phyloP scores from a whole-genome alignment of 2,797 vertebrate species.

The Aythya fuligula region DNA sequence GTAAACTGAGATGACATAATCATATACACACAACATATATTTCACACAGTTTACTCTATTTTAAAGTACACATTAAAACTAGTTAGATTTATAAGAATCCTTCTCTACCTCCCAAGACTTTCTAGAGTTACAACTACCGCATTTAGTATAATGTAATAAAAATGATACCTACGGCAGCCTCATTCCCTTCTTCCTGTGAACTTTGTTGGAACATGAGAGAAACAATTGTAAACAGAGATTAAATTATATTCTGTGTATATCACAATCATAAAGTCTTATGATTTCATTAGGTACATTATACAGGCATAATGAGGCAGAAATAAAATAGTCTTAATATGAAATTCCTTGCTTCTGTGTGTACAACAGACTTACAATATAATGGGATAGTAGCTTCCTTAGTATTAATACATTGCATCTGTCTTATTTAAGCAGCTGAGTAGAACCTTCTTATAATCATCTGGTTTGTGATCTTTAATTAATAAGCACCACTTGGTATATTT shows the following conservation, averaged over 20 bases:
- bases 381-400: not conserved
- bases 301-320: not conserved
- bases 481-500: slow-evolving; percentile 1
- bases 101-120: not conserved
- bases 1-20: not conserved
- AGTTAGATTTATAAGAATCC: not conserved
- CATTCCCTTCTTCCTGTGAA: not conserved
- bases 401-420: slow-evolving; percentile 10
- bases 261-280: not conserved
- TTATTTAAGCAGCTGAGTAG: not conserved
- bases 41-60: not conserved
- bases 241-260: not conserved
- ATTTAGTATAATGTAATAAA: not conserved
- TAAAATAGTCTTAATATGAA: not conserved
- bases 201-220: not conserved
- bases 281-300: slow-evolving; percentile 11
- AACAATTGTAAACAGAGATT: slow-evolving; percentile 9
- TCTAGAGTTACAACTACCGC: not conserved
- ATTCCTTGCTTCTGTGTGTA: not conserved
- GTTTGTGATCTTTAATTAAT: not conserved
- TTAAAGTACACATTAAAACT: not conserved
- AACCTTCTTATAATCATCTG: slow-evolving; percentile 6
- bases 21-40: not conserved
- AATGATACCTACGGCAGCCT: not conserved
- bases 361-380: not conserved